phyloP scores from a whole-genome alignment of 2,797 vertebrate genomes.

The Acrocephalus scirpaceus region DNA sequence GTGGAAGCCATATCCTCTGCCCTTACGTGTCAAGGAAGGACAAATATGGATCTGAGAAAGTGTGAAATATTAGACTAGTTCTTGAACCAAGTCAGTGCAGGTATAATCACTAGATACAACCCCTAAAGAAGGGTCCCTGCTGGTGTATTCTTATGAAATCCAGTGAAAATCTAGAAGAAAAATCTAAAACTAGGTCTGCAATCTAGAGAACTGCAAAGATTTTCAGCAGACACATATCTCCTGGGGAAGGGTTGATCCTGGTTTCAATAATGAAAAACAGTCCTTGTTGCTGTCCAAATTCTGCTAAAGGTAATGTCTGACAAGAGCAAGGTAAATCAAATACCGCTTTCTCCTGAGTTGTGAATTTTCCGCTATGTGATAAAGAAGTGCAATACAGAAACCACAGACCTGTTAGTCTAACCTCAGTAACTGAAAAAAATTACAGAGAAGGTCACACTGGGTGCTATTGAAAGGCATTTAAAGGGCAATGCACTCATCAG shows the following conservation, averaged over 20 bases:
- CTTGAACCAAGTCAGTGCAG: not conserved
- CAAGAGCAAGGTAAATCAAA: not conserved
- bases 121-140: not conserved
- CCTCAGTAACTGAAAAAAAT: not conserved
- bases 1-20: not conserved
- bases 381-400: not conserved
- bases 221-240: not conserved
- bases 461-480: not conserved
- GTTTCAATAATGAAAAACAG: not conserved
- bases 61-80: not conserved
- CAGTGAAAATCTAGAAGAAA: not conserved
- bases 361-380: not conserved
- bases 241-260: not conserved
- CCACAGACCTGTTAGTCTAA: not conserved
- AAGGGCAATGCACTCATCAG: not conserved
- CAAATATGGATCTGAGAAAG: not conserved
- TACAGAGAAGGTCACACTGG: not conserved
- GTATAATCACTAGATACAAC: not conserved
- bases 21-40: not conserved
- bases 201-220: not conserved
- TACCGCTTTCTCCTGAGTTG: not conserved
- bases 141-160: not conserved
- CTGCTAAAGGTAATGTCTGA: not conserved
- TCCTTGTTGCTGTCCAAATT: not conserved
- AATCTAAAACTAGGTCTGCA: not conserved